A percentile compares a stretch with the other conserved stretches of the same genome.
phyloP scores from a whole-genome alignment of 1,140 invertebrate genomes.

The Mylabris phalerata region DNA sequence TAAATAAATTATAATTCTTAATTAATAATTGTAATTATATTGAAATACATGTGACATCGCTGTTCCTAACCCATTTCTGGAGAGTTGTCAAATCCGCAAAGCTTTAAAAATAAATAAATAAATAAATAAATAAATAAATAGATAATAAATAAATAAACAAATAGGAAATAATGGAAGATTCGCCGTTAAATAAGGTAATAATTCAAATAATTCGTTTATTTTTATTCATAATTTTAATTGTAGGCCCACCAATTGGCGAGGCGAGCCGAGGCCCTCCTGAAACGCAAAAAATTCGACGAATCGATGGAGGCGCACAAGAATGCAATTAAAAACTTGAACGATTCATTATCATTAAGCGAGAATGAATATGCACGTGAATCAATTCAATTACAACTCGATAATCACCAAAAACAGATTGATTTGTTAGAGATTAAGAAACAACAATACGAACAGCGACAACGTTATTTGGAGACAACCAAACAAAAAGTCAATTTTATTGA shows the following conservation, averaged over 20 bases:
- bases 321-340: conserved; percentile 17
- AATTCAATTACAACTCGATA: conserved; percentile 25
- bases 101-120: too few relatives aligned
- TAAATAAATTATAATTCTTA: too few relatives aligned
- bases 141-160: too few relatives aligned
- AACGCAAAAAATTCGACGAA: conserved; percentile 28
- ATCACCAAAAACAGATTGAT: conserved; percentile 29
- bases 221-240: conserved; percentile 5
- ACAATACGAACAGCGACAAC: conserved; percentile 18
- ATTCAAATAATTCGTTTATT: background rate
- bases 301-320: conserved; percentile 28
- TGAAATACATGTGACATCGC: too few relatives aligned
- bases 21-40: too few relatives aligned
- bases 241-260: conserved; percentile 29
- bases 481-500: conserved; percentile 2
- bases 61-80: too few relatives aligned
- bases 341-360: conserved; percentile 15
- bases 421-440: conserved; percentile 24
- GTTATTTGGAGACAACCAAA: conserved; percentile 13
- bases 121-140: too few relatives aligned
- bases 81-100: too few relatives aligned
- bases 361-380: conserved; percentile 21
- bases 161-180: conserved; percentile 6
- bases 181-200: conserved; percentile 15
- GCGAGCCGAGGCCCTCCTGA: conserved; percentile 20